phyloP scores from a whole-genome alignment of 2,888 invertebrate species.

The Steinernema hermaphroditum region DNA sequence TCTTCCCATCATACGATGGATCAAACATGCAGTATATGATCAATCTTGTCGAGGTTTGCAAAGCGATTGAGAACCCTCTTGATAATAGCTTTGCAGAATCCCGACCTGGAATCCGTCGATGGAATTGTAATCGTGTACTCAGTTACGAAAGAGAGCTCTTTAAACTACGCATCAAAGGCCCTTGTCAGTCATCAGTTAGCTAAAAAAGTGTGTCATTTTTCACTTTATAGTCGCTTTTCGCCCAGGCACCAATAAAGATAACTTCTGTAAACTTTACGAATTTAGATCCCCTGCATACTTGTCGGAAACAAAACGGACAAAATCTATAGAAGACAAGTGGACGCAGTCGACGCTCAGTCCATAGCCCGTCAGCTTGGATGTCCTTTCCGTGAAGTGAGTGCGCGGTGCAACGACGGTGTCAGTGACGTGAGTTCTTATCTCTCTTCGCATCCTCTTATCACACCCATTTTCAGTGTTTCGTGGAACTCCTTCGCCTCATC shows the following conservation, averaged over 20 bases:
- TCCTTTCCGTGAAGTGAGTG: conserved; percentile 26
- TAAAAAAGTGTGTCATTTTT: background rate
- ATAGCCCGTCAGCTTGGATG: conserved; percentile 6
- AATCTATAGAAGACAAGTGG: background rate
- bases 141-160: background rate
- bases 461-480: background rate
- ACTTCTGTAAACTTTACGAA: background rate
- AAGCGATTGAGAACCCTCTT: background rate
- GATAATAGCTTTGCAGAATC: background rate
- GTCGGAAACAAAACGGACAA: conserved; percentile 20
- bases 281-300: conserved; percentile 12
- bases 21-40: conserved; percentile 6
- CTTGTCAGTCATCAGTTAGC: background rate
- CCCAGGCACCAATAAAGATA: no score
- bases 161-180: background rate
- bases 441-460: background rate
- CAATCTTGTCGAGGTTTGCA: conserved; percentile 4
- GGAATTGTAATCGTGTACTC: background rate
- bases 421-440: background rate
- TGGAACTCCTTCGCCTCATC: conserved; percentile 2
- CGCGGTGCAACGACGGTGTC: conserved; percentile 25
- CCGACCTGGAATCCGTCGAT: background rate
- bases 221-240: no score
- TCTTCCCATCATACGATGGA: background rate
- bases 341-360: background rate